Evolutionary conservation across 2,888 invertebrate genomes (phyloP).

Genomic region (Cinara cedri): DNA sequence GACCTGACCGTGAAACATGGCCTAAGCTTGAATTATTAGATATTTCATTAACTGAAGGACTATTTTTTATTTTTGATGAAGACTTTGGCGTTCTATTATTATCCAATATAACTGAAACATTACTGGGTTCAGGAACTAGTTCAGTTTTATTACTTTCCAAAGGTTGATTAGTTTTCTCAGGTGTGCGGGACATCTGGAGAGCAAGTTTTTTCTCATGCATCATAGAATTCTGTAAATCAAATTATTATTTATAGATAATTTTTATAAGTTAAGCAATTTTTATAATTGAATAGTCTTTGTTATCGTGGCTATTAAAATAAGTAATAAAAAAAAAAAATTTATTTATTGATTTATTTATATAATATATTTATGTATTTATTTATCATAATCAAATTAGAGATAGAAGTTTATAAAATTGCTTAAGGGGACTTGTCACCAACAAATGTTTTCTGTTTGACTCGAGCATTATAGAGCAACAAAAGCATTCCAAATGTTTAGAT

Average conservation of each 20-base stretch:
- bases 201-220: conserved; percentile 1
- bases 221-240: conserved; percentile 24
- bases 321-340: too few relatives aligned
- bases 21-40: conserved; percentile 48
- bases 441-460: too few relatives aligned
- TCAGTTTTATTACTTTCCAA: conserved; percentile 13
- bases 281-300: too few relatives aligned
- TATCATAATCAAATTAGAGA: too few relatives aligned
- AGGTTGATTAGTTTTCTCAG: neutral
- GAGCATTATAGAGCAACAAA: too few relatives aligned
- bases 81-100: conserved; percentile 50
- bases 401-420: too few relatives aligned
- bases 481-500: too few relatives aligned
- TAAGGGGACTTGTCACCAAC: too few relatives aligned
- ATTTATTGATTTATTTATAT: too few relatives aligned
- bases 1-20: conserved; percentile 64
- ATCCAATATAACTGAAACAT: neutral
- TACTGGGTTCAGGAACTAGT: conserved; percentile 6
- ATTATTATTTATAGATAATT: neutral
- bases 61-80: conserved; percentile 46
- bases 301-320: too few relatives aligned
- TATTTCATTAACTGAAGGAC: conserved; percentile 41
- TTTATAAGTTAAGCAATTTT: too few relatives aligned
- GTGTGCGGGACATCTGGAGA: conserved; percentile 17
- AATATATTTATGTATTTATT: too few relatives aligned